A percentile compares a stretch with the other conserved stretches of the same genome.
Conservation (phyloP, 2,797 vertebrate species). For the Halcyon leucocephala region DNA sequence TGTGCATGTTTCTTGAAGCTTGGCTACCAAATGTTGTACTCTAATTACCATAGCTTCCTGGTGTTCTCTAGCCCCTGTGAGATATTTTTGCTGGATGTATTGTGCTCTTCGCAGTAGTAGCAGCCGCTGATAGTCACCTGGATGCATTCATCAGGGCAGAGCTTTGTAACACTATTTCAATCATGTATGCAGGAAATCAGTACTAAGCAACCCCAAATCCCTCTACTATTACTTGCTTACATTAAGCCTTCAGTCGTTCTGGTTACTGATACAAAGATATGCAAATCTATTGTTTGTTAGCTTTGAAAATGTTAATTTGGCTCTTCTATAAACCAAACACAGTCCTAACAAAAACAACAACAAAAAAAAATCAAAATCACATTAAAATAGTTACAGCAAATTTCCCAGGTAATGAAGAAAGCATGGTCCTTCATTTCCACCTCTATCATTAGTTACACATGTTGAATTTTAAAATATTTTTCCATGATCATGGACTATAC, state of each 20-base stretch:
- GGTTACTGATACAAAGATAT: background rate
- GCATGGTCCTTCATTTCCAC: slow-evolving; percentile 58
- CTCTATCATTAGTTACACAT: slow-evolving; percentile 61
- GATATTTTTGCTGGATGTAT: background rate
- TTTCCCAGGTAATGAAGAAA: slow-evolving; percentile 30
- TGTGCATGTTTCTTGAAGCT: background rate
- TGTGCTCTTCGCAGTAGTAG: background rate
- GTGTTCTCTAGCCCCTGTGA: background rate
- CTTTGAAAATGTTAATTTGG: background rate
- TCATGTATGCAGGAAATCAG: background rate
- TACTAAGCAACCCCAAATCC: background rate
- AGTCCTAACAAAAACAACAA: background rate
- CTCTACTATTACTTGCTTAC: background rate
- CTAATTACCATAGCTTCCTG: background rate
- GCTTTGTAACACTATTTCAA: background rate
- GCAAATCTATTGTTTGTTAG: background rate
- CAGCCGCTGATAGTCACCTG: slow-evolving; percentile 15
- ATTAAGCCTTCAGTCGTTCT: background rate
- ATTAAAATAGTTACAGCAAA: slow-evolving; percentile 40
- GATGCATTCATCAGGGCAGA: background rate
- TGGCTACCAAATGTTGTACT: slow-evolving; percentile 21
- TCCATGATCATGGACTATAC: slow-evolving; percentile 52
- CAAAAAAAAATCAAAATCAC: background rate
- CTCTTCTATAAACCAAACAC: background rate
- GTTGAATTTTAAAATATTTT: slow-evolving; percentile 74